These are phyloP conservation scores for Phodopus roborovskii DNA, from an alignment of 2,113 vertebrate species.

Conservation along the genomic window DNA sequence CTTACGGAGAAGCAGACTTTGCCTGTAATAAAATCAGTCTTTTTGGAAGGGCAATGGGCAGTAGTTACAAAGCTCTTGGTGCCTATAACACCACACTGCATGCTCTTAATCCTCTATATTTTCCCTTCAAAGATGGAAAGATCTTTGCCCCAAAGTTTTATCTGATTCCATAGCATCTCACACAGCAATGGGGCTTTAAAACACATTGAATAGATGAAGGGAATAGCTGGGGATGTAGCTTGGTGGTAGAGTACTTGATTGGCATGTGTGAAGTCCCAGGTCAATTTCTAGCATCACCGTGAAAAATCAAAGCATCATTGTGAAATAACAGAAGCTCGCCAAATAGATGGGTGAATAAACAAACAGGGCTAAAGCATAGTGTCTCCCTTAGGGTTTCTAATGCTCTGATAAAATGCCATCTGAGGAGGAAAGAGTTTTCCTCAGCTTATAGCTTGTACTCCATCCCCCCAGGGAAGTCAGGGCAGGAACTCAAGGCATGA, in stretches of 20 bases:
- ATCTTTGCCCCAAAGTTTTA: background rate
- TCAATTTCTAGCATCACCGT: background rate
- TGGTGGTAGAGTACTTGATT: too few relatives aligned
- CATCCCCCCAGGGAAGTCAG: background rate
- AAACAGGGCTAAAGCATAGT: background rate
- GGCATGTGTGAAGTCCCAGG: background rate
- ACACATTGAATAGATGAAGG: background rate
- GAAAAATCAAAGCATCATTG: background rate
- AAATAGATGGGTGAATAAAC: background rate
- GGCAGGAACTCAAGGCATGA: too few relatives aligned
- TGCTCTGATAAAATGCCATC: background rate
- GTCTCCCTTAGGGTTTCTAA: background rate
- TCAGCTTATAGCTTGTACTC: background rate
- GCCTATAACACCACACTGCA: background rate
- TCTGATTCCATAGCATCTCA: background rate
- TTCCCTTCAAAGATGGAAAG: background rate
- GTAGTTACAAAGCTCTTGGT: background rate
- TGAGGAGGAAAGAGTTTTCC: background rate
- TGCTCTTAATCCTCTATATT: background rate
- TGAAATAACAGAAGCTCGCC: background rate
- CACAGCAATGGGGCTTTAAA: too few relatives aligned
- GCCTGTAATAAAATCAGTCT: background rate
- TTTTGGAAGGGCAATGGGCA: background rate
- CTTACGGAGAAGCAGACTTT: background rate
- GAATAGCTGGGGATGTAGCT: too few relatives aligned